Conservation (phyloP, 2,113 vertebrate genomes). For the Daubentonia madagascariensis region DNA sequence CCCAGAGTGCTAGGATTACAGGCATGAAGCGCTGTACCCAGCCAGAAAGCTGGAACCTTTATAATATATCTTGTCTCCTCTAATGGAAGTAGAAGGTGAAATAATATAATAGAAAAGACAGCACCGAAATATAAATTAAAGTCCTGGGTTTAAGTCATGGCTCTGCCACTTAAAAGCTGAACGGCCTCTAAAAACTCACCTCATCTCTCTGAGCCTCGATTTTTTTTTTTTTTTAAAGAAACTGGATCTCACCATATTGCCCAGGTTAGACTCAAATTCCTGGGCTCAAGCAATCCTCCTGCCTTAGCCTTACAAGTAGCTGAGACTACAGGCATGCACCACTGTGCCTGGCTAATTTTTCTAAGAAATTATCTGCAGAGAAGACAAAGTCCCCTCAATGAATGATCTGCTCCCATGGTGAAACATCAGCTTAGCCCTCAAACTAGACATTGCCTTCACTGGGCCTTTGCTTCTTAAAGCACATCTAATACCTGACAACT, state of each 20-base stretch:
- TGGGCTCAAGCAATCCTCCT: background rate
- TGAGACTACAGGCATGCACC: background rate
- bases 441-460: background rate
- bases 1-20: no score
- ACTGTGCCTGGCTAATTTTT: background rate
- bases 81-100: background rate
- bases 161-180: background rate
- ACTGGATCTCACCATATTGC: background rate
- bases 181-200: background rate
- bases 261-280: background rate
- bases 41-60: background rate
- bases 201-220: background rate
- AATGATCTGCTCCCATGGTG: background rate
- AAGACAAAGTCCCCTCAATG: background rate
- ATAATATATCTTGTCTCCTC: background rate
- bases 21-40: no score
- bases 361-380: background rate
- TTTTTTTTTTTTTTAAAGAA: background rate
- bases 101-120: background rate
- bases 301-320: background rate
- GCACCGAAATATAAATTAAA: background rate
- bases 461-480: background rate
- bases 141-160: background rate
- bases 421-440: background rate
- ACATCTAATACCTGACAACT: background rate